Percentiles rank a stretch among this genome's conserved stretches.
phyloP scores from a whole-genome alignment of 2,888 invertebrate species.

The Chironomus tentans region DNA sequence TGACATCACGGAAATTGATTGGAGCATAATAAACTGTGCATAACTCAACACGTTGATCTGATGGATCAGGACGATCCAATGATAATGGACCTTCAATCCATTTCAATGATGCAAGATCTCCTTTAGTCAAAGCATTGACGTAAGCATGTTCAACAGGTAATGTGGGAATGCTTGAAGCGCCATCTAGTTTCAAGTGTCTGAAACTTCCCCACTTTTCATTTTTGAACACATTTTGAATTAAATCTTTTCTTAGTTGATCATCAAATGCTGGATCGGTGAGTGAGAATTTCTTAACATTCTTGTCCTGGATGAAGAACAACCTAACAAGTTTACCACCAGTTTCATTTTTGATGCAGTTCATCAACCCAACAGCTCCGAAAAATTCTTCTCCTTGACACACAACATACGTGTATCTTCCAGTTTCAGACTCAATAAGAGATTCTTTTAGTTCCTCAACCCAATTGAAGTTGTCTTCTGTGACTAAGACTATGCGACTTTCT shows the following conservation, averaged over 20 bases:
- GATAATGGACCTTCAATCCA: constrained; percentile 86
- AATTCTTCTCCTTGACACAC: constrained; percentile 59
- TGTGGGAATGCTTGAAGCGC: constrained; percentile 36
- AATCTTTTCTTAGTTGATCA: constrained; percentile 60
- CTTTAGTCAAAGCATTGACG: constrained; percentile 84
- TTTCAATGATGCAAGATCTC: constrained; percentile 83
- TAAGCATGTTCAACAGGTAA: constrained; percentile 83
- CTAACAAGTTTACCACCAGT: constrained; percentile 71
- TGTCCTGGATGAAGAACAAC: constrained; percentile 60
- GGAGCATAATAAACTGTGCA: constrained; percentile 89
- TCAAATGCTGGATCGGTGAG: constrained; percentile 50
- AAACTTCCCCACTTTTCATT: constrained; percentile 79
- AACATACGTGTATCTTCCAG: constrained; percentile 54
- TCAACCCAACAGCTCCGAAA: constrained; percentile 77
- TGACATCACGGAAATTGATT: constrained; percentile 95
- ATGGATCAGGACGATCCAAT: constrained; percentile 41
- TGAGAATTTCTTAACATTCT: constrained; percentile 51
- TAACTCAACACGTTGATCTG: constrained; percentile 50
- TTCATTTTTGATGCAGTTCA: constrained; percentile 83
- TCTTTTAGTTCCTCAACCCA: constrained; percentile 79
- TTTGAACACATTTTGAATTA: constrained; percentile 76
- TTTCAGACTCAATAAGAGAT: constrained; percentile 57
- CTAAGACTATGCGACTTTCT: constrained; percentile 49
- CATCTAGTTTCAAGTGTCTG: constrained; percentile 65
- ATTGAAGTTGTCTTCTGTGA: constrained; percentile 58